Evolutionary conservation across 2,113 vertebrate genomes (phyloP).

Genomic region (Lamprologus sp.): DNA sequence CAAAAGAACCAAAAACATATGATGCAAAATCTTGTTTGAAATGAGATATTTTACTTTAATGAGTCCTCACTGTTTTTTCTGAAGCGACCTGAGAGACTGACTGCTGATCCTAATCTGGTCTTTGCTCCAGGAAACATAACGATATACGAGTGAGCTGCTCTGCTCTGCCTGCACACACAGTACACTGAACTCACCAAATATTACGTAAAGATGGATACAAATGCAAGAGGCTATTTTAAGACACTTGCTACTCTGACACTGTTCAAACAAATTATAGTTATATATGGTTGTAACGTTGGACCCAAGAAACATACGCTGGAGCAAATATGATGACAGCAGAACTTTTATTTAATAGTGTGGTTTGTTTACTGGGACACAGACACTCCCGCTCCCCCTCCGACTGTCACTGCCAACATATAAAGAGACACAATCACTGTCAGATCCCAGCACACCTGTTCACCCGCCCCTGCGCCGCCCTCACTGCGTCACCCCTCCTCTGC

Average conservation of each 20-base stretch:
- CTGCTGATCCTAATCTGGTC: constrained; percentile 1
- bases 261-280: neutral
- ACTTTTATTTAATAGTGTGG: no score
- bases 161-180: neutral
- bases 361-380: no score
- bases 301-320: no score
- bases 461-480: no score
- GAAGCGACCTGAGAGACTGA: neutral
- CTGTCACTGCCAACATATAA: no score
- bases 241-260: neutral
- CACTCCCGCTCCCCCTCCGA: no score
- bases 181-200: neutral
- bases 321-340: no score
- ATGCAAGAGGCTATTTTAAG: neutral
- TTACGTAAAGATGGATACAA: neutral
- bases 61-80: neutral
- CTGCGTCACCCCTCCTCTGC: no score
- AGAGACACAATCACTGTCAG: no score
- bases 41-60: neutral
- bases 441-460: no score
- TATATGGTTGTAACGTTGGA: neutral
- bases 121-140: neutral
- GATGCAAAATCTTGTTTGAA: neutral
- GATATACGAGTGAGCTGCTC: neutral
- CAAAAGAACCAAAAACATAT: neutral